Evolutionary conservation across 2,888 invertebrate species (phyloP), one percentile per base, ranked within the genome.

Genomic region (Caenorhabditis sp.): DNA sequence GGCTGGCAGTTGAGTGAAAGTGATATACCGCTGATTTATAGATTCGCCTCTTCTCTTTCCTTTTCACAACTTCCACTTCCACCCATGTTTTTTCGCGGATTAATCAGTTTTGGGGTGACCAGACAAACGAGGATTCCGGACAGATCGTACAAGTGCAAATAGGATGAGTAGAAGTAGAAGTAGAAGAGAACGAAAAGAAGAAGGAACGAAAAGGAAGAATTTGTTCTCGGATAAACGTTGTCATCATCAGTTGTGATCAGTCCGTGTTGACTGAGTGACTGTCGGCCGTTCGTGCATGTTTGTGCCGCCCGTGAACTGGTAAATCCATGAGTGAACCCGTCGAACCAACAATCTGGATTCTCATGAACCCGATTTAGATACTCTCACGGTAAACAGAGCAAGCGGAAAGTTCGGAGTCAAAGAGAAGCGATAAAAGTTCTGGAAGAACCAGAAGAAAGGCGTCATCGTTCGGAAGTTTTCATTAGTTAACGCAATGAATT

Each of bases 1-100:
- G 65, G 37, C 56, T 66, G 56, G 58, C 66, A 66, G 66, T 66
- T 39, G 43, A 68, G 68, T 68, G 68, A 68, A 68, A 68, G 68
- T 68, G 68, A 68, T 68, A 68, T 68, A 68, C 68, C 68, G 68
- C 52, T 68, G 56, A 58, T 66, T 66, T 58, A 66, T 66, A 66
- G 66, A 66, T 66, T 66, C 35, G 35, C 35, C 46, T 39, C 45
- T 15, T 48, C 30, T 41, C 39, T 55, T 45, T 46, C 46, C 41
- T 55, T 48, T 56, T 65, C 46, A 30, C 27, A 37, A 43, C 32
- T 37, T 55, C 26, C 55, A 26, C 41, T 48, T 58, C 32, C 24
- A 48, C 45, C 24, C 24, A 62, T 43, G 53, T 27, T 46, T 46
- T 55, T 46, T 53, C 30, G 50, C 20, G 20, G 26, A 46, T 37